Evolutionary conservation across 2,113 vertebrate species (phyloP).

Genomic region (Dolichotis patagonum): DNA sequence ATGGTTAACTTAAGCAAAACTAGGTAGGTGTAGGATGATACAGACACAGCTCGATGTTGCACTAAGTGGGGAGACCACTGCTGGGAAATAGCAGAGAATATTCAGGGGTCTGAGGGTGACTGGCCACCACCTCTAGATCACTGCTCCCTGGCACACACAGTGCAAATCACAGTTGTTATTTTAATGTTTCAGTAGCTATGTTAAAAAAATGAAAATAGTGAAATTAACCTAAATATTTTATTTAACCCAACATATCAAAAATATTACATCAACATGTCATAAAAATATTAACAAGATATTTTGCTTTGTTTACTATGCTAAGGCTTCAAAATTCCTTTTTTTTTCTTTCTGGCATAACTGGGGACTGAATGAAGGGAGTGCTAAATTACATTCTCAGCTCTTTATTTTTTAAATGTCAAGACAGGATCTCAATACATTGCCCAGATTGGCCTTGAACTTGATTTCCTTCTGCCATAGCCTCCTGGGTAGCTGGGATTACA

Average conservation of each 20-base stretch:
- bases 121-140: not conserved
- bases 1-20: not conserved
- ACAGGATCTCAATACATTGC: not conserved
- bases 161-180: not conserved
- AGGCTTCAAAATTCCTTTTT: conserved; percentile 11
- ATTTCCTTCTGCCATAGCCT: not conserved
- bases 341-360: not conserved
- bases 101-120: not conserved
- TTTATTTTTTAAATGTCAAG: not conserved
- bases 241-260: not conserved
- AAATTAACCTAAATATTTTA: conserved; percentile 36
- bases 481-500: not conserved
- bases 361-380: not conserved
- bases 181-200: conserved; percentile 3
- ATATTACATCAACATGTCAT: not conserved
- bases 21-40: not conserved
- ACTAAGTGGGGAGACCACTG: not conserved
- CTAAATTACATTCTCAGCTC: not conserved
- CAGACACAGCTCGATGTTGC: not conserved
- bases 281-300: not conserved
- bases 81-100: not conserved
- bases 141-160: not conserved
- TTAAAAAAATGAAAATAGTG: not conserved
- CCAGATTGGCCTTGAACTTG: not conserved
- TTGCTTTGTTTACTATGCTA: not conserved